Conservation (phyloP, 2,797 vertebrate species). For the Malurus splendens region DNA sequence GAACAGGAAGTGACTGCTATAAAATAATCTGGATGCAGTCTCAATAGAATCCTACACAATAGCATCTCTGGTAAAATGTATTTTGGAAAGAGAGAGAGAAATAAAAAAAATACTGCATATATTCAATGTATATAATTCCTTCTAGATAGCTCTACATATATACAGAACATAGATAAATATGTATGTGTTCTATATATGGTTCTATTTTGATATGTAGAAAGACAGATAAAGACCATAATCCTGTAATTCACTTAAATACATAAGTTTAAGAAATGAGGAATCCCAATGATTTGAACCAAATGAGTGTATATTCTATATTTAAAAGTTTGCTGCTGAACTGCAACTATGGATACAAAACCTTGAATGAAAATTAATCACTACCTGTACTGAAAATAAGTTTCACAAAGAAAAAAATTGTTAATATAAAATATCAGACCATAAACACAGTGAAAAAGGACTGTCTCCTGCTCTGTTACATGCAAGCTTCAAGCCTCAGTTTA, state of each 20-base stretch:
- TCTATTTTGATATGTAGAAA: background rate
- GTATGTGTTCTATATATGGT: background rate
- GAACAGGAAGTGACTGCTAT: background rate
- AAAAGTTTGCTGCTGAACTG: background rate
- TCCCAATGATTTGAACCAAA: background rate
- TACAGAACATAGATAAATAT: background rate
- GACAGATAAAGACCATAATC: background rate
- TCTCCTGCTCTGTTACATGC: background rate
- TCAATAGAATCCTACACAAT: background rate
- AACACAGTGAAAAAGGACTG: background rate
- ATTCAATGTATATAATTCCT: background rate
- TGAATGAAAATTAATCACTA: background rate
- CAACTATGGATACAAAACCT: background rate
- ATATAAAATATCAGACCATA: background rate
- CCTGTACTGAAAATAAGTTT: background rate
- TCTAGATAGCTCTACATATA: background rate
- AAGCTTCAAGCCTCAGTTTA: slow-evolving; percentile 1
- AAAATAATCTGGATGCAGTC: background rate
- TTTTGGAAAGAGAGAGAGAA: background rate
- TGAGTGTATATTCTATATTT: background rate
- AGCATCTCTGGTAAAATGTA: background rate
- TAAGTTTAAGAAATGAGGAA: background rate
- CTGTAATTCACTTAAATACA: background rate
- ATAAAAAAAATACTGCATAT: background rate
- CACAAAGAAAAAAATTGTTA: background rate